phyloP scores from a whole-genome alignment of 2,113 vertebrate genomes.

The cat (Felis catus) region DNA sequence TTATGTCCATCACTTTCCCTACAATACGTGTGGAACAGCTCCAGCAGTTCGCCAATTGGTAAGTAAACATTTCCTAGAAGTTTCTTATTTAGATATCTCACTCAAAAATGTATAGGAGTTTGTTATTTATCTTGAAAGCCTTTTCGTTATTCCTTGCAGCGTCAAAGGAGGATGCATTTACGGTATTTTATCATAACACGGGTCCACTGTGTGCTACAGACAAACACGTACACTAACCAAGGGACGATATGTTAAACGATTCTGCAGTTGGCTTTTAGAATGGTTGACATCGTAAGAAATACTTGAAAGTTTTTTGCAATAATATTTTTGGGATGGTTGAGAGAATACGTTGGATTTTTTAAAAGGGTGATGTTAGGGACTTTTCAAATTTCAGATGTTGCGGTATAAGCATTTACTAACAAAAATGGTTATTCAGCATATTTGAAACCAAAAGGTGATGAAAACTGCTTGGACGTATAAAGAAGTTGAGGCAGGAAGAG shows the following conservation, averaged over 20 bases:
- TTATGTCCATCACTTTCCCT: background rate
- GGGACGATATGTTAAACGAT: background rate
- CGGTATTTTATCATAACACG: background rate
- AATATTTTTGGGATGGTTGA: constrained; percentile 37
- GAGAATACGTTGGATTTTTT: background rate
- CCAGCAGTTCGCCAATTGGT: constrained; percentile 29
- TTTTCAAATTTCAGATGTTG: background rate
- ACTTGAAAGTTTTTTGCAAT: constrained; percentile 15
- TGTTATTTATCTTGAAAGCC: constrained; percentile 40
- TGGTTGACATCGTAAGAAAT: constrained; percentile 27
- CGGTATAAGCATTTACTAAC: background rate
- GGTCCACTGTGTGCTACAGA: background rate
- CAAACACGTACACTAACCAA: background rate
- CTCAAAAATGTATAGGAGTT: background rate
- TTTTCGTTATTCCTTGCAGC: background rate
- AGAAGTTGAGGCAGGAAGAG: background rate
- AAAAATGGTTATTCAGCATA: background rate
- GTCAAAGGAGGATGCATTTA: background rate
- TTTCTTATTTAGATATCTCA: constrained; percentile 31
- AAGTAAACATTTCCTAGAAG: constrained; percentile 60
- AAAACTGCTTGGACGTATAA: background rate
- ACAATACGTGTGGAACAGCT: background rate
- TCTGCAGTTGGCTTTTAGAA: constrained; percentile 12
- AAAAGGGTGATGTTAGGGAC: background rate
- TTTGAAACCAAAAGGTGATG: background rate